Base-by-base conservation (phyloP, 2,888 invertebrate species). In the Acholoe squamosa region DNA sequence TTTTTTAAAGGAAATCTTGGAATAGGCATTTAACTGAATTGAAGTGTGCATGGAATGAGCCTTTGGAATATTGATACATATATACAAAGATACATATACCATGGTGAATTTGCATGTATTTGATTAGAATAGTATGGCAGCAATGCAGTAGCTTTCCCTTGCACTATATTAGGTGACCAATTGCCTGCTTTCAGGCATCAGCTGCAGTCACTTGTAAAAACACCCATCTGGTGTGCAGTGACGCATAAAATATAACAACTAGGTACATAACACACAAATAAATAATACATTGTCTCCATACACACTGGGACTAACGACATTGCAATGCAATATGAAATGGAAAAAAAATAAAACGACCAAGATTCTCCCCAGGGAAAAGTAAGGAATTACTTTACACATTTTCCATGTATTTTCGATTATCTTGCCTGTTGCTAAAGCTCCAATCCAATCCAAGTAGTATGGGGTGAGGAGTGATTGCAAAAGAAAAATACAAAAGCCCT, bases 231-330 rank as follows among this genome's bases (percentile, higher is more conserved):
- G 43, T 84, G 84, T 5, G 43, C 34, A 84, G 51, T 43, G 84
- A 84, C 84, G 28, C 22, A 54, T 54, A 86, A 56, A 86, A 86
- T 86, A 86, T 54, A 52, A 86, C 14, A 86, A 86, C 28, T 28
- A 86, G 86, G 1, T 86, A 86, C 31, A 86, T 33, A 86, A 86
- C 86, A 86, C 54, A 54, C 86, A 86, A 80, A 86, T 86, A 86
- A 86, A 86, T 86, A 86, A 86, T 33, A 80, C 80, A 86, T 52
- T 52, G 86, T 86, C 86, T 86, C 86, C 86, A 86, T 52, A 14
- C 25, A 54, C 54, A 54, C 52, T 86, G 86, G 86, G 86, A 86
- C 86, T 86, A 86, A 86, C 80, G 80, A 80, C 80, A 80, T 80
- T 19, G 43, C 80, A 80, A 34, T 43, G 43, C 43, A 43, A 14